Conservation (phyloP, 2,797 vertebrate species). For the Fratercula arctica region DNA sequence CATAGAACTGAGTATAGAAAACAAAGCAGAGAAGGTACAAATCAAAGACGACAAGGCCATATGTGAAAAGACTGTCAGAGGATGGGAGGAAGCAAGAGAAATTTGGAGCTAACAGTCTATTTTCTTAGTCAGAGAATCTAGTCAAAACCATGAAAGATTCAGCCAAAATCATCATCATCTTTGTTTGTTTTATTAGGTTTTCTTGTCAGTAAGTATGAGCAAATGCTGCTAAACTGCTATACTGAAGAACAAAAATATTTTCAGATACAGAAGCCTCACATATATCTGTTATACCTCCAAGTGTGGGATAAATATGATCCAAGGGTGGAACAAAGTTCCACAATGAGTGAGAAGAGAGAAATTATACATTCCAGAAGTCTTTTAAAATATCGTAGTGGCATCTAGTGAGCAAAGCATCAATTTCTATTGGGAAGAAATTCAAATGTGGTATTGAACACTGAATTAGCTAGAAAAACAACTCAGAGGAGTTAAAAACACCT, state of each 20-base stretch:
- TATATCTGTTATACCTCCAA: slow-evolving; percentile 18
- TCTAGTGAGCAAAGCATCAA: slow-evolving; percentile 43
- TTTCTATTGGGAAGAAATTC: slow-evolving; percentile 40
- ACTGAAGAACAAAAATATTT: slow-evolving; percentile 35
- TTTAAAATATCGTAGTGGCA: slow-evolving; percentile 43
- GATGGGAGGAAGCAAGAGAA: not conserved
- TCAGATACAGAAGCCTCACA: slow-evolving; percentile 7
- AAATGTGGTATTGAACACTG: not conserved
- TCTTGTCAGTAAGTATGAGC: slow-evolving; percentile 16
- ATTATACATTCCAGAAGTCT: slow-evolving; percentile 37
- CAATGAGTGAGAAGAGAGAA: not conserved
- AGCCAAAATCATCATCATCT: slow-evolving; percentile 36
- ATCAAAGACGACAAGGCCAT: not conserved
- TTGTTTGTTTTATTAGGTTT: slow-evolving; percentile 41
- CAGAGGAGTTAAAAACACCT: slow-evolving; percentile 29
- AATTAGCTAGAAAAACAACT: slow-evolving; percentile 39
- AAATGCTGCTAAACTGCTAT: slow-evolving; percentile 15
- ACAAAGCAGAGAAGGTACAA: not conserved
- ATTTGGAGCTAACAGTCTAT: slow-evolving; percentile 11
- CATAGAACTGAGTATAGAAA: not conserved
- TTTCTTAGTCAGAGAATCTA: slow-evolving; percentile 35
- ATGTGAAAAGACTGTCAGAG: not conserved
- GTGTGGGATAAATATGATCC: not conserved
- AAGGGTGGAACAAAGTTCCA: slow-evolving; percentile 15
- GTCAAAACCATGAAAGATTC: slow-evolving; percentile 34